A percentile compares a stretch with the other conserved stretches of the same genome.
Conservation (phyloP, 2,113 vertebrate genomes). For the Seriola dumerili region DNA sequence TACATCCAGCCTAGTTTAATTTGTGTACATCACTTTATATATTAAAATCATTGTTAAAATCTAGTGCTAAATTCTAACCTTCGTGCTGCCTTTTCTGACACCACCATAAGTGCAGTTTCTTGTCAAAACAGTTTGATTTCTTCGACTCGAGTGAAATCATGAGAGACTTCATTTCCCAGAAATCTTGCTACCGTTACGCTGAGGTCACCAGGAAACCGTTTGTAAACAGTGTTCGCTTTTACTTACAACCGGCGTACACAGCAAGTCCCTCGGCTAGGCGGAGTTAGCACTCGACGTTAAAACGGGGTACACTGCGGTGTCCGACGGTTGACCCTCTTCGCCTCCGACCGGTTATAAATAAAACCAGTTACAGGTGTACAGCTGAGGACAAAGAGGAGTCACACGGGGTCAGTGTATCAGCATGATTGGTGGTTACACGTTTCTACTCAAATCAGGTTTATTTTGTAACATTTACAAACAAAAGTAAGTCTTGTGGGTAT, state of each 20-base stretch:
- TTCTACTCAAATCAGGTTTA: too few species aligned
- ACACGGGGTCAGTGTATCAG: fast-evolving
- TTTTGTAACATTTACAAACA: too few species aligned
- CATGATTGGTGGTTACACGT: too few species aligned
- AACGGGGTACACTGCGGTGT: background rate
- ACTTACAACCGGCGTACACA: fast-evolving
- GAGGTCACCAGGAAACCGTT: slow-evolving; percentile 37
- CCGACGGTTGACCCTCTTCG: fast-evolving
- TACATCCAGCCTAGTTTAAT: too few species aligned
- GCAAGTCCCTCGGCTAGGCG: background rate
- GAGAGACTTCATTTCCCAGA: slow-evolving; percentile 59
- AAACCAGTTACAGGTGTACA: too few species aligned
- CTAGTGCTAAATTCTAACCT: too few species aligned
- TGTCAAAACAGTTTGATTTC: too few species aligned
- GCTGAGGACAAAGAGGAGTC: background rate
- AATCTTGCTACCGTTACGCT: background rate
- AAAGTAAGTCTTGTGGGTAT: too few species aligned
- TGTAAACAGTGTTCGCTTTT: background rate
- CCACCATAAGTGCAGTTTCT: too few species aligned
- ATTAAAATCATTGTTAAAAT: too few species aligned
- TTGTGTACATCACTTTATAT: too few species aligned
- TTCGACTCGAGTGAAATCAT: background rate
- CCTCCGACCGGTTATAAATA: background rate
- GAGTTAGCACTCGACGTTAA: background rate
- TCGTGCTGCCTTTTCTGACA: too few species aligned